phyloP scores from a whole-genome alignment of 2,113 vertebrate genomes.

The Amphiprion ocellaris region DNA sequence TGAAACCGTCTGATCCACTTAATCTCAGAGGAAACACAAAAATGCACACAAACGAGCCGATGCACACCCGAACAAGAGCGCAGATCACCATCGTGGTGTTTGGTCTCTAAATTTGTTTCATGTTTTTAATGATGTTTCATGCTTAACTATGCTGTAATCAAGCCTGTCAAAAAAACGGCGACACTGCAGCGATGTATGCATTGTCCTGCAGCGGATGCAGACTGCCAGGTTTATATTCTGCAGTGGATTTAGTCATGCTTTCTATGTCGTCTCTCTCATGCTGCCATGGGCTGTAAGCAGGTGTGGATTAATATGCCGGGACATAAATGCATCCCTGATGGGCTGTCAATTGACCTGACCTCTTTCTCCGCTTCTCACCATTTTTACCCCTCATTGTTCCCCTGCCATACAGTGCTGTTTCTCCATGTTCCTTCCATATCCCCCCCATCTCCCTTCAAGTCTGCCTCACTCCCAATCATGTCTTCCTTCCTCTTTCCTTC shows the following conservation, averaged over 20 bases:
- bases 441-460: not conserved
- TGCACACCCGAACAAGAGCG: not conserved
- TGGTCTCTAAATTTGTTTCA: not conserved
- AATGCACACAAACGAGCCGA: constrained; percentile 2
- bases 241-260: constrained; percentile 22
- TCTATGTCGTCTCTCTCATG: constrained; percentile 2
- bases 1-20: constrained; percentile 58
- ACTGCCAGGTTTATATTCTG: constrained; percentile 41
- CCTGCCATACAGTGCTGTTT: not conserved
- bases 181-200: not conserved
- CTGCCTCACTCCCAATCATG: not conserved
- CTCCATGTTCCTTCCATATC: constrained; percentile 3
- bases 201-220: constrained; percentile 4
- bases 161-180: not conserved
- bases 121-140: not conserved
- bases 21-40: constrained; percentile 8
- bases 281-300: constrained; percentile 38
- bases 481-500: not conserved
- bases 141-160: constrained; percentile 11
- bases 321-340: constrained; percentile 39
- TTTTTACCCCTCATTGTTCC: constrained; percentile 36
- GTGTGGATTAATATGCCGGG: constrained; percentile 49
- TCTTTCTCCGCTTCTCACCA: constrained; percentile 37
- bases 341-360: constrained; percentile 62
- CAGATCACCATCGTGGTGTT: not conserved